Percentiles rank a stretch among this genome's conserved stretches.
Conservation (phyloP, 2,113 vertebrate genomes). For the Marmota flaviventris region DNA sequence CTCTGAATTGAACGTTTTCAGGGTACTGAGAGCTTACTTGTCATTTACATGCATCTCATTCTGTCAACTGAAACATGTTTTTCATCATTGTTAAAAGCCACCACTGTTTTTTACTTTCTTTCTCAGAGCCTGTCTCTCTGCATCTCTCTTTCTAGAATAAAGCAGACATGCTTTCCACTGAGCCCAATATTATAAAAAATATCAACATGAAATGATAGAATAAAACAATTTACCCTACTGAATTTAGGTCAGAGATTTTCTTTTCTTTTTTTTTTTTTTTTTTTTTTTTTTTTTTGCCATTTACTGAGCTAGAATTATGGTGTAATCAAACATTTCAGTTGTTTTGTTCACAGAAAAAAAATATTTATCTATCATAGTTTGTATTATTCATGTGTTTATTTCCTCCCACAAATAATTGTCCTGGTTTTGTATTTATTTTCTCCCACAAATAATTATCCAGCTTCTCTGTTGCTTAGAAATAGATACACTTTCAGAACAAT, state of each 20-base stretch:
- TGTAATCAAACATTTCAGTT: conserved; percentile 23
- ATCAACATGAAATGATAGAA: conserved; percentile 78
- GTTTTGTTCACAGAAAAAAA: conserved; percentile 51
- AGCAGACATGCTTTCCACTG: conserved; percentile 71
- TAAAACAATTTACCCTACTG: conserved; percentile 86
- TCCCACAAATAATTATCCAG: background rate
- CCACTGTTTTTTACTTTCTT: background rate
- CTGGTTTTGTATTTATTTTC: conserved; percentile 62
- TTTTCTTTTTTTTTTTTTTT: conserved; percentile 81
- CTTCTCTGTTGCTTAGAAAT: conserved; percentile 8
- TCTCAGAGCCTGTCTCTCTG: background rate
- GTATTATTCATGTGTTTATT: conserved; percentile 68
- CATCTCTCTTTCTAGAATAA: background rate
- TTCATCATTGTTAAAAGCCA: conserved; percentile 81
- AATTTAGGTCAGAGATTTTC: conserved; percentile 71
- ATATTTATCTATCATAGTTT: conserved; percentile 62
- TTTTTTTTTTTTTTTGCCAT: conserved; percentile 71
- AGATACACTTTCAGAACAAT: background rate
- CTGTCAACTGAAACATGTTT: conserved; percentile 85
- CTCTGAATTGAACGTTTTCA: conserved; percentile 87
- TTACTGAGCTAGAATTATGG: conserved; percentile 61
- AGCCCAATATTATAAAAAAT: conserved; percentile 78
- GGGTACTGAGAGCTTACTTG: conserved; percentile 83
- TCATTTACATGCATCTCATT: conserved; percentile 88
- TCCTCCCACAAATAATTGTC: background rate